A percentile compares a stretch with the other conserved stretches of the same genome.
These are phyloP conservation scores for Muntiacus reevesi DNA, from an alignment of 2,113 vertebrate species.

Conservation along the genomic window DNA sequence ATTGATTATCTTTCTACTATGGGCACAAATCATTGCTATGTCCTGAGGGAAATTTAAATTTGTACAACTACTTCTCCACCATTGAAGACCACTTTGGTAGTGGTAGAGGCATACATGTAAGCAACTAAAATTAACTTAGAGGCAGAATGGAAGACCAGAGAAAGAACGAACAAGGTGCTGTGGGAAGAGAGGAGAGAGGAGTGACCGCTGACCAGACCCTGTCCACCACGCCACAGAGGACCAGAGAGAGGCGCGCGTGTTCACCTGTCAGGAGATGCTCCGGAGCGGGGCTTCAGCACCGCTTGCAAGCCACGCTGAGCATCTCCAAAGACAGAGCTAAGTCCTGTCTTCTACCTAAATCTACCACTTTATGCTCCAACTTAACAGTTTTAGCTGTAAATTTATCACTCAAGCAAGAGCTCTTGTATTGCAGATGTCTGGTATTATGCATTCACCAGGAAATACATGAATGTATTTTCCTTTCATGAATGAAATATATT, in stretches of 20 bases:
- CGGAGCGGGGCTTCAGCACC: neutral
- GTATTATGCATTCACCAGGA: neutral
- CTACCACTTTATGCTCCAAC: neutral
- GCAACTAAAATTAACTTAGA: neutral
- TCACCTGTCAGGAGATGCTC: neutral
- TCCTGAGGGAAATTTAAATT: neutral
- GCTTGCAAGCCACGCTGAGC: neutral
- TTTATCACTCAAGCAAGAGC: neutral
- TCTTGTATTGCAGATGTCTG: neutral
- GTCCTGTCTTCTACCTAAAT: neutral
- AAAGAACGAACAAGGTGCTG: neutral
- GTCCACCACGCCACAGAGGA: too few relatives aligned
- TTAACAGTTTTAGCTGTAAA: neutral
- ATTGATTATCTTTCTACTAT: neutral
- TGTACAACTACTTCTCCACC: neutral
- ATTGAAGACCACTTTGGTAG: neutral
- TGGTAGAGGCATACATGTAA: neutral
- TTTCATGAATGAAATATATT: neutral
- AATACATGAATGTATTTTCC: neutral
- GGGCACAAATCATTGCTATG: neutral
- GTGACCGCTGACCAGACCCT: neutral
- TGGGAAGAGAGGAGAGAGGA: neutral
- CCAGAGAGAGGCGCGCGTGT: neutral
- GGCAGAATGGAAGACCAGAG: neutral
- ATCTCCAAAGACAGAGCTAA: neutral